Conservation (phyloP, 2,797 vertebrate species). For the Peromyscus nudipes region DNA sequence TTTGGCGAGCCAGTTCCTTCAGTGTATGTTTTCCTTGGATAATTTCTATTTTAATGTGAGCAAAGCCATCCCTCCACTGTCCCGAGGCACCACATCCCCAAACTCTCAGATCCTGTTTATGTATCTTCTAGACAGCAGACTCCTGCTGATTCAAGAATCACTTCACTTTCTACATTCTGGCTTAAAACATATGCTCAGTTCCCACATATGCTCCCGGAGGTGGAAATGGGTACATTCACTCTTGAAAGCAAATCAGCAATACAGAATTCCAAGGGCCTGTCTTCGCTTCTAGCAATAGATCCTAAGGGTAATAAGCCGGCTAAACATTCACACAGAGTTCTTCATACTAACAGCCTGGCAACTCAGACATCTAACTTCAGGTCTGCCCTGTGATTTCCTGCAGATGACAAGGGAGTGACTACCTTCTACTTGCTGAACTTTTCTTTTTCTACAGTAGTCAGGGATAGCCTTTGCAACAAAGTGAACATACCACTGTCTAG, state of each 20-base stretch:
- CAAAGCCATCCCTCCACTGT: not conserved
- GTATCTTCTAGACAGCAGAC: not conserved
- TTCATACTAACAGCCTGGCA: not conserved
- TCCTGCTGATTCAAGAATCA: not conserved
- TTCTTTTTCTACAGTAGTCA: constrained; percentile 12
- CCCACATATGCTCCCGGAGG: not conserved
- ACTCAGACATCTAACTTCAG: not conserved
- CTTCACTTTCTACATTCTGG: not conserved
- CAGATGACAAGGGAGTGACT: not conserved
- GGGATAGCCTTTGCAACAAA: constrained; percentile 31
- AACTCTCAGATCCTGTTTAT: not conserved
- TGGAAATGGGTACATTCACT: not conserved
- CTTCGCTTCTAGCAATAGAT: constrained; percentile 2
- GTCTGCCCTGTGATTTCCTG: not conserved
- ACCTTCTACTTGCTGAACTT: constrained; percentile 6
- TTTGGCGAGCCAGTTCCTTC: not conserved
- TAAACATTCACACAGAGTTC: not conserved
- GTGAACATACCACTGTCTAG: not conserved
- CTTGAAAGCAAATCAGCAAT: constrained; percentile 3
- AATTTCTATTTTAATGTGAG: constrained; percentile 46
- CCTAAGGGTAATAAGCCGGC: not conserved
- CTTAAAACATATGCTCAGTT: constrained; percentile 26
- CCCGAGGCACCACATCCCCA: not conserved
- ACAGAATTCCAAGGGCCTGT: not conserved
- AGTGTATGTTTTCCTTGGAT: not conserved